Evolutionary conservation across 2,888 invertebrate genomes (phyloP).

Genomic region (Ethmia dodecea): DNA sequence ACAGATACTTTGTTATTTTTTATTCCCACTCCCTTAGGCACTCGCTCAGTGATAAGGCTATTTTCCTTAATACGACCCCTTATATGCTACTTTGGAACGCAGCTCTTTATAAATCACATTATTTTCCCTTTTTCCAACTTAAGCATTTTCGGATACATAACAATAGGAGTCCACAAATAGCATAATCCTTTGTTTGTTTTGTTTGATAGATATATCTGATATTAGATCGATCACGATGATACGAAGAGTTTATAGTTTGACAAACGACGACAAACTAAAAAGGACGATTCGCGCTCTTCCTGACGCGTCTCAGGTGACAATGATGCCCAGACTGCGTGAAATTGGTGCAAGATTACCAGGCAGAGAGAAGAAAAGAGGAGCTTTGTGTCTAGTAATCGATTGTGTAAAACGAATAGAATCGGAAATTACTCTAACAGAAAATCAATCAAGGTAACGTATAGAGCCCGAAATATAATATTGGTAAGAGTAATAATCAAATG

Average conservation of each 20-base stretch:
- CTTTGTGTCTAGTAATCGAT: neutral
- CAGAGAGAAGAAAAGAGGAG: constrained; percentile 1
- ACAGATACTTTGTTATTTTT: constrained; percentile 55
- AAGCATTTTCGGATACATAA: constrained; percentile 13
- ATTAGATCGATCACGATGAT: neutral
- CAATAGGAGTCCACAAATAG: neutral
- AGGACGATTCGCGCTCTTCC: too few relatives aligned
- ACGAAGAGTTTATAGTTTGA: too few relatives aligned
- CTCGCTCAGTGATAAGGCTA: constrained; percentile 38
- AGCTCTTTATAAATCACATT: constrained; percentile 35
- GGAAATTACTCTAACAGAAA: too few relatives aligned
- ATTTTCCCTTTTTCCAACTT: constrained; percentile 28
- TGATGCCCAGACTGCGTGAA: constrained; percentile 7
- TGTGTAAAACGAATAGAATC: too few relatives aligned
- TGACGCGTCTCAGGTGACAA: constrained; percentile 4
- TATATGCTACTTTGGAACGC: constrained; percentile 26
- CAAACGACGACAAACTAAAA: too few relatives aligned
- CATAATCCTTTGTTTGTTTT: neutral
- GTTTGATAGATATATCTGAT: neutral
- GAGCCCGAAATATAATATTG: too few relatives aligned
- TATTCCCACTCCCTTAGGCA: constrained; percentile 35
- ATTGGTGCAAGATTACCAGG: constrained; percentile 8
- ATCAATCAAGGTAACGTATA: too few relatives aligned
- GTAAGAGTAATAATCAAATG: too few relatives aligned
- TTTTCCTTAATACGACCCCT: constrained; percentile 40